Conservation (phyloP, 2,888 invertebrate genomes). For the Celastrina argiolus region DNA sequence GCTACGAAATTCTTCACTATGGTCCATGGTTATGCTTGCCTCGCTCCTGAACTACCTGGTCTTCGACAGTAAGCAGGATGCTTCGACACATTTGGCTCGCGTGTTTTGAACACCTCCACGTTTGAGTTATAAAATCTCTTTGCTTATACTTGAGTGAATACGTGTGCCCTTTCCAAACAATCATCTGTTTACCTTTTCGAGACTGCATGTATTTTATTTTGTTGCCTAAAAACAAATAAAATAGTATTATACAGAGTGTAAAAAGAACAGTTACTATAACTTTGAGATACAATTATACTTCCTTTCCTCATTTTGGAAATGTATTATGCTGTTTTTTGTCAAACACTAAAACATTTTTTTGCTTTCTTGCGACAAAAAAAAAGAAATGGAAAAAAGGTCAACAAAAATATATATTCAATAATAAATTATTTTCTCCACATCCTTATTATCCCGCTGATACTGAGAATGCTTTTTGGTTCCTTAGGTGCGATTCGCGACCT, state of each 20-base stretch:
- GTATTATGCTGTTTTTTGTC: too few relatives aligned
- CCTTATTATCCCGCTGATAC: too few relatives aligned
- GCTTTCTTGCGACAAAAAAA: too few relatives aligned
- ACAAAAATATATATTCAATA: too few relatives aligned
- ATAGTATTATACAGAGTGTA: background rate
- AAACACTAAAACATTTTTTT: too few relatives aligned
- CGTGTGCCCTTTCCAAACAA: constrained; percentile 36
- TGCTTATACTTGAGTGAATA: constrained; percentile 32
- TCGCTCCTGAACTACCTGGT: background rate
- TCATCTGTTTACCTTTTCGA: constrained; percentile 34
- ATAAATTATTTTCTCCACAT: too few relatives aligned
- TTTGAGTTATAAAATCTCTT: background rate
- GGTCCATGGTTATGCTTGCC: constrained; percentile 20
- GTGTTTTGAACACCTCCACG: constrained; percentile 42
- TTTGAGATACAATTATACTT: too few relatives aligned
- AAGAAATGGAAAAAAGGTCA: too few relatives aligned
- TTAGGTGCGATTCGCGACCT: too few relatives aligned
- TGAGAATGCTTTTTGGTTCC: too few relatives aligned
- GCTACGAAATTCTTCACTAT: background rate
- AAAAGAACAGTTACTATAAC: too few relatives aligned
- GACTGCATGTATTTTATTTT: constrained; percentile 29
- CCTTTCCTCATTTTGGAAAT: too few relatives aligned
- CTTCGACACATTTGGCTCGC: constrained; percentile 25
- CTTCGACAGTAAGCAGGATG: background rate
- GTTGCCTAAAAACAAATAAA: constrained; percentile 1